phyloP scores from a whole-genome alignment of 2,888 invertebrate genomes.

The Caenorhabditis auriculariae region DNA sequence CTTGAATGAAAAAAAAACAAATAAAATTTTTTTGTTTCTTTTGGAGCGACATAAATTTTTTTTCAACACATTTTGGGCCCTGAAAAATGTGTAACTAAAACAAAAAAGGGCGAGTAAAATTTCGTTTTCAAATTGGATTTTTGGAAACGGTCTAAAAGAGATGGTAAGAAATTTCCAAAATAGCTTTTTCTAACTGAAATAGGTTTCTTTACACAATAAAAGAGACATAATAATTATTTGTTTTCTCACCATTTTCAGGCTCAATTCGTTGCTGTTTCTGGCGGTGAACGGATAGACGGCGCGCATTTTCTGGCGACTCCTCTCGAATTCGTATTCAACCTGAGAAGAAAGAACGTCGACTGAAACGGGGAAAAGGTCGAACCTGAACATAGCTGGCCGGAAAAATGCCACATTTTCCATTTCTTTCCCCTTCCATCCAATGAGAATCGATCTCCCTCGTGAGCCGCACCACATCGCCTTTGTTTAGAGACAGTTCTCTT shows the following conservation, averaged over 20 bases:
- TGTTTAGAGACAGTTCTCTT: slow-evolving; percentile 54
- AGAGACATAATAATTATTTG: too few species aligned
- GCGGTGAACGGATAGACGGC: slow-evolving; percentile 56
- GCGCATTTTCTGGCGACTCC: slow-evolving; percentile 29
- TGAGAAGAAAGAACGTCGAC: slow-evolving; percentile 2
- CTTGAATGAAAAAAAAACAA: too few species aligned
- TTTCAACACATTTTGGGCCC: not conserved
- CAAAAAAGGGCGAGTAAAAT: too few species aligned
- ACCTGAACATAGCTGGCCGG: slow-evolving; percentile 57
- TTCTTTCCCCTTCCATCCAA: slow-evolving; percentile 60
- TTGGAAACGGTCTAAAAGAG: too few species aligned
- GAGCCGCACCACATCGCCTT: slow-evolving; percentile 54
- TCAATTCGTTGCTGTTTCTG: slow-evolving; percentile 49
- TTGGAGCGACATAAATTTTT: not conserved
- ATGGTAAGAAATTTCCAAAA: too few species aligned
- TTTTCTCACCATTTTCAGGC: slow-evolving; percentile 38
- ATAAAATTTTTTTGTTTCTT: too few species aligned
- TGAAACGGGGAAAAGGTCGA: too few species aligned
- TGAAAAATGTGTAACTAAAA: too few species aligned
- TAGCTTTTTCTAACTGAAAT: too few species aligned
- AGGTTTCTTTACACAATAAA: too few species aligned
- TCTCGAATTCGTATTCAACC: slow-evolving; percentile 3
- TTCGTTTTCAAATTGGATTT: too few species aligned
- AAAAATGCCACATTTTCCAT: slow-evolving; percentile 56
- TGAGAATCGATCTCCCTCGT: slow-evolving; percentile 52